Percentiles rank a stretch among this genome's conserved stretches.
These are phyloP conservation scores for Grus americana DNA, from an alignment of 2,113 vertebrate genomes.

Conservation along the genomic window DNA sequence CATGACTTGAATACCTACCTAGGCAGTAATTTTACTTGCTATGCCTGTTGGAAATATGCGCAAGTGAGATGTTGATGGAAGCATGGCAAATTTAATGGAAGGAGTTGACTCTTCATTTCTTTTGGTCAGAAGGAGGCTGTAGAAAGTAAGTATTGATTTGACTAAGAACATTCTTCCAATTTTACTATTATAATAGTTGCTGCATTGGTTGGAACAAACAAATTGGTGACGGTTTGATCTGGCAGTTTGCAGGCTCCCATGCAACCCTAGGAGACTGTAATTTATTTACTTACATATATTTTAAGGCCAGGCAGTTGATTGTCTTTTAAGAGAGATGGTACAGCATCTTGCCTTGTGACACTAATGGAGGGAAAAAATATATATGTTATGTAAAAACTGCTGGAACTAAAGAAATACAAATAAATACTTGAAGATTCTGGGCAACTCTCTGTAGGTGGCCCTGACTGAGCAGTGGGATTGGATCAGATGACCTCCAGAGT, in stretches of 20 bases:
- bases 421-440: neutral
- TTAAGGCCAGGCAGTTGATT: neutral
- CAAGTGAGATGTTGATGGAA: neutral
- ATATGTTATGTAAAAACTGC: neutral
- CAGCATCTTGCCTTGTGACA: neutral
- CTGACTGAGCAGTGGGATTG: neutral
- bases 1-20: neutral
- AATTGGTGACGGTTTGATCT: neutral
- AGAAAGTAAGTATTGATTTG: neutral
- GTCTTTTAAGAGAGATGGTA: neutral
- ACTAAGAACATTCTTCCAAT: neutral
- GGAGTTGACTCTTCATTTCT: neutral
- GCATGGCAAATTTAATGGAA: rapidly evolving
- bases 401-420: neutral
- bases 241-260: neutral
- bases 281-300: neutral
- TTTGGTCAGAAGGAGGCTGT: neutral
- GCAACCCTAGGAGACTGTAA: neutral
- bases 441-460: neutral
- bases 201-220: neutral
- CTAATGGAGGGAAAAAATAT: neutral
- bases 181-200: neutral
- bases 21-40: neutral
- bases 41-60: rapidly evolving
- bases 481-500: neutral